Conservation (phyloP, 2,888 invertebrate species). For the Mylabris sibirica region DNA sequence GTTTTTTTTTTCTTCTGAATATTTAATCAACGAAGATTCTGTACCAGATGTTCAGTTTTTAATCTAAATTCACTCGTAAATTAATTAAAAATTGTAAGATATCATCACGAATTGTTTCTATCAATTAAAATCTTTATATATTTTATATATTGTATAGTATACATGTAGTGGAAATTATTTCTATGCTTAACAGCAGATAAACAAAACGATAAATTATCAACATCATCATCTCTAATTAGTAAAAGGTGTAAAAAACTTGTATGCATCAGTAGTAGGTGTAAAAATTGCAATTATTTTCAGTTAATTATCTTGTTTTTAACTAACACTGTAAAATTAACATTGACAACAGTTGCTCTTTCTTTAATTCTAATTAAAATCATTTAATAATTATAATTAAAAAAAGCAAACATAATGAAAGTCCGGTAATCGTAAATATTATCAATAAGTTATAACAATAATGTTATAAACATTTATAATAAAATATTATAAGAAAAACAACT, state of each 20-base stretch:
- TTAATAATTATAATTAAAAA: neutral
- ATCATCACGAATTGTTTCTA: too few species aligned
- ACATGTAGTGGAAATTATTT: too few species aligned
- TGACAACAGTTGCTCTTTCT: neutral
- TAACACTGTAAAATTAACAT: neutral
- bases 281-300: conserved; percentile 10
- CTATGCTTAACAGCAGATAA: neutral
- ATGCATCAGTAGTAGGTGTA: conserved; percentile 16
- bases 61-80: neutral
- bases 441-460: neutral
- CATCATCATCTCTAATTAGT: neutral
- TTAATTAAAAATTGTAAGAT: neutral
- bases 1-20: conserved; percentile 5
- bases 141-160: too few species aligned
- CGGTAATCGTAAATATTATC: neutral
- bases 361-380: too few species aligned
- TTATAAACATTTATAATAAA: conserved; percentile 1
- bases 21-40: neutral
- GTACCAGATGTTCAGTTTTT: neutral
- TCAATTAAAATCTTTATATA: too few species aligned
- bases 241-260: conserved; percentile 28
- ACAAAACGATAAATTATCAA: neutral
- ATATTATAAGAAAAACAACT: neutral
- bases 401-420: neutral
- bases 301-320: neutral